Evolutionary conservation across 2,113 vertebrate species (phyloP), one percentile per base, ranked within the genome.

Genomic region (Tachycineta bicolor): DNA sequence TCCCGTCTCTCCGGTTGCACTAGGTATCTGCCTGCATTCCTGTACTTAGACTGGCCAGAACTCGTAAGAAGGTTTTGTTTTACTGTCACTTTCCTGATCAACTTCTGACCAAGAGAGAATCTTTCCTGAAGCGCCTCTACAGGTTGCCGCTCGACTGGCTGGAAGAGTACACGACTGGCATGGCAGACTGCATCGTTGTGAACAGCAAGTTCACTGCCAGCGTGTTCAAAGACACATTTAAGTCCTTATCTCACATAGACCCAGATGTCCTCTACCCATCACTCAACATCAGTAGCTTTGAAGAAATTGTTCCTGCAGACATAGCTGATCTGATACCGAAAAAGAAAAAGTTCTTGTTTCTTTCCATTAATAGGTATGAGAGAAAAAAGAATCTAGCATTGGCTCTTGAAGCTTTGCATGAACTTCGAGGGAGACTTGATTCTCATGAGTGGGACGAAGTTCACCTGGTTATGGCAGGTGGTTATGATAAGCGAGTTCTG

Each of bases 1-100:
- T 52, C 6, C 13, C 1, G 0, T 47, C 15, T 80, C 28, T 95
- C 50, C 12, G 46, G 20, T 60, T 96, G 81, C 34, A 10, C 68
- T 87, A 99, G 99, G 99, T 99, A 31, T 99, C 99, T 5, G 99
- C 98, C 60, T 99, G 99, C 73, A 99, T 99, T 95, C 99, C 99
- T 7, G 97, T 99, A 25, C 97, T 99, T 77, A 98, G 98, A 67
- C 96, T 99, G 95, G 98, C 99, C 80, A 98, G 99, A 91, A 97
- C 91, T 20, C 98, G 90, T 33, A 99, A 99, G 97, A 99, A 99
- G 96, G 98, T 99, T 94, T 97, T 99, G 60, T 99, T 99, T 93
- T 99, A 99, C 97, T 99, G 99, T 96, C 99, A 99, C 97, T 99
- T 99, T 83, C 99, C 99, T 2, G 99, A 99, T 92, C 98, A 99